Base-by-base conservation (phyloP, 2,113 vertebrate genomes). In the Ceratotherium simum region DNA sequence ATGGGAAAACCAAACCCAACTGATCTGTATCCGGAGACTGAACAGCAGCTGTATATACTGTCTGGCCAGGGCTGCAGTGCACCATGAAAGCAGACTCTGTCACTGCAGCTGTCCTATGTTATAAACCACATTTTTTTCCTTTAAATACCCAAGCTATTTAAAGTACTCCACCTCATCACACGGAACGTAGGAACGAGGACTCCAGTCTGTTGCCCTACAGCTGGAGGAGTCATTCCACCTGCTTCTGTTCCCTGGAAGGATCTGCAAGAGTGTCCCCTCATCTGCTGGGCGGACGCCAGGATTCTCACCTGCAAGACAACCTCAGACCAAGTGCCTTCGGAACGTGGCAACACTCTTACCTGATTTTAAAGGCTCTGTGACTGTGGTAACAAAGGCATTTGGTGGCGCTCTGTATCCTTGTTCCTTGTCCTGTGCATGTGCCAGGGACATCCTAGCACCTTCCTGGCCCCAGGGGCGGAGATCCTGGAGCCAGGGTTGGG, bases 231-330 rank as follows among this genome's bases (percentile, higher is more conserved):
- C 65, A 39, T 39, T 98, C 92, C 90, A 96, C 95, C 93, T 96
- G 67, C 85, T 95, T 95, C 39, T 95, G 75, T 97, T 97, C 96
- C 86, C 90, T 96, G 93, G 93, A 82, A 98, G 81, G 94, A 4
- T 1, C 84, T 97, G 95, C 23, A 82, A 91, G 96, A 97, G 85
- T 92, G 96, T 95, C 92, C 60, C 56, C 92, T 98, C 96, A 98
- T 97, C 97, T 96, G 96, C 78, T 96, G 84, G 95, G 94, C 93
- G 97, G 98, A 95, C 95, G 95, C 90, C 98, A 75, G 86, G 82
- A 89, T 87, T 97, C 91, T 95, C 86, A 94, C 64, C 97, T 62
- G 23, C 48, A 96, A 96, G 93, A 93, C 56, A 76, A 89, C 80
- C 90, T 85, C 90, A 93, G 96, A 33, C 95, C 92, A 90, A 96